These are phyloP conservation scores for Phasianus colchicus DNA, from an alignment of 2,113 vertebrate species.

Conservation along the genomic window DNA sequence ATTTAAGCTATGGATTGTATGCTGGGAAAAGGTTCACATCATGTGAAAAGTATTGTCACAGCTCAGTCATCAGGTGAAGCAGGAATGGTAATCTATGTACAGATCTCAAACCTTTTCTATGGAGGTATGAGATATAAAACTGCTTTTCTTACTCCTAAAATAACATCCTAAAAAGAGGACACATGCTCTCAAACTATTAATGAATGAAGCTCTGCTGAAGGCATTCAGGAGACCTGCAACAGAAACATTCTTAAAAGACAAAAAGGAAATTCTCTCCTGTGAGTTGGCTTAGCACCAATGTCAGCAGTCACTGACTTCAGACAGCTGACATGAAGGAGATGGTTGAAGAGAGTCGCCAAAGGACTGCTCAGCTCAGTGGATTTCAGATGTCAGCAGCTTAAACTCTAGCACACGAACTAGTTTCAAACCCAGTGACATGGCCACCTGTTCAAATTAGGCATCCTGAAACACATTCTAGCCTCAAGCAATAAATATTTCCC, in stretches of 20 bases:
- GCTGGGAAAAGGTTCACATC: background rate
- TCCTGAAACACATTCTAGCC: background rate
- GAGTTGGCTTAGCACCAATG: background rate
- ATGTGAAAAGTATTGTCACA: background rate
- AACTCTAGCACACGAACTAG: background rate
- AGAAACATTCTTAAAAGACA: background rate
- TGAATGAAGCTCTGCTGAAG: background rate
- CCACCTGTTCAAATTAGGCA: background rate
- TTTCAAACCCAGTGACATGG: background rate
- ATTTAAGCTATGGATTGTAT: background rate
- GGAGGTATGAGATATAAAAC: background rate
- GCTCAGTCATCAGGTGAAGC: background rate
- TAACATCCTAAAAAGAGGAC: background rate
- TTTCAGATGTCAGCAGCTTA: background rate
- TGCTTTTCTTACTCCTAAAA: background rate
- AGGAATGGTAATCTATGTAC: background rate
- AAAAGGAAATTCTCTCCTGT: background rate
- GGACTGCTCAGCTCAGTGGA: background rate
- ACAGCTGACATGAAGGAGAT: fast-evolving
- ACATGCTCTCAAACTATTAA: fast-evolving
- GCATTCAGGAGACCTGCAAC: background rate
- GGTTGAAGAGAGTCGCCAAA: background rate
- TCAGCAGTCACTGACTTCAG: background rate
- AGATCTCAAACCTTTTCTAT: background rate
- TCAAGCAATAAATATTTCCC: background rate